Conservation (phyloP, 1,140 invertebrate genomes). For the Solen grandis region DNA sequence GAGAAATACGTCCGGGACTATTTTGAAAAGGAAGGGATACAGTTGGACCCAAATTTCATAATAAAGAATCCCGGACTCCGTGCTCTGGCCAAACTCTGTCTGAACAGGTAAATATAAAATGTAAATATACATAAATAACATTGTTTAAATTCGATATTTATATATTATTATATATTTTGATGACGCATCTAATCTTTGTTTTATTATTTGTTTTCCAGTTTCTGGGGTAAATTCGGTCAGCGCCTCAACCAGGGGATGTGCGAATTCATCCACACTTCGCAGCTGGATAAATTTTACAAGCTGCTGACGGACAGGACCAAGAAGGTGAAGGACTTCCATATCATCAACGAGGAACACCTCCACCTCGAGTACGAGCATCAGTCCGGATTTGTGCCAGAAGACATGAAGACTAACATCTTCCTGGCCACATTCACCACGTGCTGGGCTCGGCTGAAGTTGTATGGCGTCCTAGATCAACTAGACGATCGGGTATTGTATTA, state of each 20-base stretch:
- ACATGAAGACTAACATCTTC: slow-evolving; percentile 71
- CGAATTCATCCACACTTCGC: slow-evolving; percentile 60
- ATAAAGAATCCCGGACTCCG: slow-evolving; percentile 73
- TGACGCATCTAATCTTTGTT: slow-evolving; percentile 60
- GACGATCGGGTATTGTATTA: slow-evolving; percentile 74
- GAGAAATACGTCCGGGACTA: slow-evolving; percentile 75
- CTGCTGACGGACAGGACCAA: slow-evolving; percentile 60
- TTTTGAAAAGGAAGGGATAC: slow-evolving; percentile 74
- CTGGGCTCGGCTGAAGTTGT: slow-evolving; percentile 79
- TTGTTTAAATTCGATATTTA: slow-evolving; percentile 12
- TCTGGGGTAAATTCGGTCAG: slow-evolving; percentile 54
- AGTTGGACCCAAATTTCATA: slow-evolving; percentile 74
- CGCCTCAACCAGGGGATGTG: slow-evolving; percentile 52
- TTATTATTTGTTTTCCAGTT: too few relatives aligned
- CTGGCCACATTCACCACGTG: slow-evolving; percentile 79
- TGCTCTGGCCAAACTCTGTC: slow-evolving; percentile 60
- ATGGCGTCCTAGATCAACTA: slow-evolving; percentile 74
- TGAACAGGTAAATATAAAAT: slow-evolving; percentile 62
- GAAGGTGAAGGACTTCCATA: slow-evolving; percentile 21
- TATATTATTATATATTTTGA: slow-evolving; percentile 15
- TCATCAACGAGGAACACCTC: slow-evolving; percentile 27
- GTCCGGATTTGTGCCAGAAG: slow-evolving; percentile 14
- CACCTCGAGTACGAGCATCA: slow-evolving; percentile 2
- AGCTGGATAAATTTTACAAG: slow-evolving; percentile 60
- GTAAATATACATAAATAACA: too few relatives aligned